phyloP scores from a whole-genome alignment of 2,888 invertebrate species.

The Phyllotreta cruciferae region DNA sequence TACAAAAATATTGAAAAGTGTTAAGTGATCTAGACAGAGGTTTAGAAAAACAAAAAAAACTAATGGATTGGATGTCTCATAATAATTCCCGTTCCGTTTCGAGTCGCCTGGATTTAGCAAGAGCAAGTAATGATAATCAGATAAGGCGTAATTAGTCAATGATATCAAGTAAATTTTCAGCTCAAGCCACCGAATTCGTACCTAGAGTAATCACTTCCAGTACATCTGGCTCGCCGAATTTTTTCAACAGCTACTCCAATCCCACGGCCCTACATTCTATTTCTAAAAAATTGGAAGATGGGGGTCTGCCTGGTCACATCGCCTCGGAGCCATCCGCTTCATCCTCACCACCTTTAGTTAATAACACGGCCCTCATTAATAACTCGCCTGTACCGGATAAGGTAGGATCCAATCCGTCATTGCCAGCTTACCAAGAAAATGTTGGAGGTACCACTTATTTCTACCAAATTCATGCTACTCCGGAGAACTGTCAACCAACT shows the following conservation, averaged over 20 bases:
- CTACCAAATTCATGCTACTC: slow-evolving; percentile 63
- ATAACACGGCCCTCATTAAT: slow-evolving; percentile 37
- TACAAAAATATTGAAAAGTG: slow-evolving; percentile 29
- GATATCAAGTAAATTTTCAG: slow-evolving; percentile 39
- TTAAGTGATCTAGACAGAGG: slow-evolving; percentile 33
- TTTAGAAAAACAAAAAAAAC: slow-evolving; percentile 31
- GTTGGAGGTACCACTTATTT: slow-evolving; percentile 96
- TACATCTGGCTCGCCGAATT: slow-evolving; percentile 55
- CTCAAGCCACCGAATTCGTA: slow-evolving; percentile 47
- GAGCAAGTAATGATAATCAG: slow-evolving; percentile 43
- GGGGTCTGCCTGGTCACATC: slow-evolving; percentile 38
- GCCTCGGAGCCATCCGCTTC: slow-evolving; percentile 45
- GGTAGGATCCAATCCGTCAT: slow-evolving; percentile 44
- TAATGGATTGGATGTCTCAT: slow-evolving; percentile 50
- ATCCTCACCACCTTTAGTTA: slow-evolving; percentile 53
- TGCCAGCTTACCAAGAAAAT: slow-evolving; percentile 73
- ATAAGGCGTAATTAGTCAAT: slow-evolving; percentile 24
- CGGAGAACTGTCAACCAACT: slow-evolving; percentile 48
- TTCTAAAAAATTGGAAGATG: slow-evolving; percentile 47
- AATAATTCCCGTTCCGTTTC: slow-evolving; percentile 47
- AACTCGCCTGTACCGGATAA: slow-evolving; percentile 58
- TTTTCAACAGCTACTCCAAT: slow-evolving; percentile 48
- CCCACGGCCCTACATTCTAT: slow-evolving; percentile 46
- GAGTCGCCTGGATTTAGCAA: slow-evolving; percentile 45
- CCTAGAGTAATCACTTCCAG: slow-evolving; percentile 46